Base-by-base conservation (phyloP, 2,888 invertebrate species). In the Muschampia plurimacula region DNA sequence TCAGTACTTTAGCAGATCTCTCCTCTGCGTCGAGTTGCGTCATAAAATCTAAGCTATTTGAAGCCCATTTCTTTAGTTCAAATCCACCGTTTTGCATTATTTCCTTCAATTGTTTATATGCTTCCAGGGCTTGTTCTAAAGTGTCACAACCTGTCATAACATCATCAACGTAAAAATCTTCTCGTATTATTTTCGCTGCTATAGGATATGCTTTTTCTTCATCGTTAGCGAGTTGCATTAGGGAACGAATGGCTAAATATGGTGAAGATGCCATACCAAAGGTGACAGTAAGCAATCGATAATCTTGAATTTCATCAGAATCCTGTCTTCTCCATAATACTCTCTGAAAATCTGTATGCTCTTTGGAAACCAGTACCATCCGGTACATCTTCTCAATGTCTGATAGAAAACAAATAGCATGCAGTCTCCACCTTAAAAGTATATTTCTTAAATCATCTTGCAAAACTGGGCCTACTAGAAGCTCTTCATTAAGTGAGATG, bases 321-420 rank as follows among this genome's bases (percentile, higher is more conserved):
- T 9, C 12, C n/a, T 66, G 22, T 13, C 10, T 13, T 32, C 73
- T 66, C 75, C 75, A 77, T 15, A 77, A 7, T 9, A 75, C 68
- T 55, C 78, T 44, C 65, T 82, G 82, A 41, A 73, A 77, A 46
- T 77, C 73, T 28, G 74, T 63, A 39, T 83, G 77, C 28, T 77
- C 71, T 10, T 75, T 67, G 28, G 55, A 2, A 7, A 82, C 68
- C 9, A 73, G 55, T n/a, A 83, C 74, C 75, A 77, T 74, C 32
- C 81, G 57, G 46, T 82, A 84, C 82, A 84, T 84, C 72, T 82
- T 80, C 49, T 72, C 32, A 5, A 82, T 77, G 52, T 81, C 81
- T 3, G 77, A 67, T 0, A 77, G 76, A 28, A 81, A 77, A n/a
- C 77, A 79, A 1, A 82, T 44, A 2, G 49, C 57, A 55, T 82